Evolutionary conservation across 2,797 vertebrate species (phyloP).

Genomic region (Synanceia verrucosa): DNA sequence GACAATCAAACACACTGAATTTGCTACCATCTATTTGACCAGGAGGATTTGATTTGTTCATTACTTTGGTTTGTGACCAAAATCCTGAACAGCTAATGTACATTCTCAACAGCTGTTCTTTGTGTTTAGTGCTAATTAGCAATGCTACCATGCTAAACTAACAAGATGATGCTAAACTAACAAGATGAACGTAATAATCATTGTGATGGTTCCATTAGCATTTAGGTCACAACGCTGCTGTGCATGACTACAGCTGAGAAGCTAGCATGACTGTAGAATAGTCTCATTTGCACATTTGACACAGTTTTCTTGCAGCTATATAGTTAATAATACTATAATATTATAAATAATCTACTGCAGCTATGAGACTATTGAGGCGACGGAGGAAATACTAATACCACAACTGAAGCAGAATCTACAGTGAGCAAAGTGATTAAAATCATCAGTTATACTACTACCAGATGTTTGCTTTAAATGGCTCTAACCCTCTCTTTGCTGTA

Average conservation of each 20-base stretch:
- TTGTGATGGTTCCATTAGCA: neutral
- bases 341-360: too few species aligned
- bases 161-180: neutral
- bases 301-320: neutral
- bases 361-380: neutral
- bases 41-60: too few species aligned
- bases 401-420: neutral
- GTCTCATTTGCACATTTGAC: neutral
- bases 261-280: neutral
- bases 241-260: neutral
- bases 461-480: neutral
- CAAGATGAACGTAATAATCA: neutral
- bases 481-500: conserved; percentile 25
- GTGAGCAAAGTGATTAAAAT: neutral
- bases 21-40: too few species aligned
- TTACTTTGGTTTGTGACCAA: neutral
- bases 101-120: neutral
- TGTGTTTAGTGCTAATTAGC: too few species aligned
- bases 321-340: neutral
- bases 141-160: neutral
- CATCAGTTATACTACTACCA: neutral
- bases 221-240: neutral
- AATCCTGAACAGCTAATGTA: neutral
- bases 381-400: neutral
- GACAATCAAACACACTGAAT: too few species aligned